Conservation (phyloP, 2,888 invertebrate genomes). For the Thecophora atra region DNA sequence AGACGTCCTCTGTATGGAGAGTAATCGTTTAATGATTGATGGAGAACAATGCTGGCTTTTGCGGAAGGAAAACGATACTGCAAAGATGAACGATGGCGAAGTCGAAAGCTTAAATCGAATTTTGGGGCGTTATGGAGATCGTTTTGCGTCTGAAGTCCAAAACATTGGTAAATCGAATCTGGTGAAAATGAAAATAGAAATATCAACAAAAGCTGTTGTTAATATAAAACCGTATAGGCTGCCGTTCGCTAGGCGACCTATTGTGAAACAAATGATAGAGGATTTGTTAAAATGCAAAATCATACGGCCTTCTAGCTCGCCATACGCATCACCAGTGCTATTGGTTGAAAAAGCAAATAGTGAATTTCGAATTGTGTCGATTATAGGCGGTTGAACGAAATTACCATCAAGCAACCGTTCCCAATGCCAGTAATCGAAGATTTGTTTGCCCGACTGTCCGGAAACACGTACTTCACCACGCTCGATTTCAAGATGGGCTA, state of each 20-base stretch:
- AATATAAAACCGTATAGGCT: slow-evolving; percentile 13
- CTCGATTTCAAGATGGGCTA: slow-evolving; percentile 40
- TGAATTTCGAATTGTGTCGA: too few relatives aligned
- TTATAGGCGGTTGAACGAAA: too few relatives aligned
- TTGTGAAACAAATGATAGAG: slow-evolving; percentile 40
- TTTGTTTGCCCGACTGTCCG: slow-evolving; percentile 30
- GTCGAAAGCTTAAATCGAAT: background rate
- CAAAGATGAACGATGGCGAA: background rate
- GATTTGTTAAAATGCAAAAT: slow-evolving; percentile 40
- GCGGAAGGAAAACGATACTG: background rate
- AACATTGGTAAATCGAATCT: too few relatives aligned
- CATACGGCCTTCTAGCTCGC: slow-evolving; percentile 36
- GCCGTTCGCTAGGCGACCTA: slow-evolving; percentile 25
- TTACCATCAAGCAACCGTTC: slow-evolving; percentile 23
- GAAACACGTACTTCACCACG: slow-evolving; percentile 36
- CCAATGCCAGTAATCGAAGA: slow-evolving; percentile 38
- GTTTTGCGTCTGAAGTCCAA: background rate
- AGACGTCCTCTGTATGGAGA: slow-evolving; percentile 22
- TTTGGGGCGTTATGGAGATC: background rate
- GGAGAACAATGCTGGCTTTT: too few relatives aligned
- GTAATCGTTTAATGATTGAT: slow-evolving; percentile 23
- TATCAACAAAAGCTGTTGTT: background rate
- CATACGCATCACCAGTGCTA: too few relatives aligned
- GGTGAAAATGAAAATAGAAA: too few relatives aligned
- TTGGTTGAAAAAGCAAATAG: too few relatives aligned